A percentile compares a stretch with the other conserved stretches of the same genome.
phyloP scores from a whole-genome alignment of 2,888 invertebrate genomes.

The Ochropleura plecta region DNA sequence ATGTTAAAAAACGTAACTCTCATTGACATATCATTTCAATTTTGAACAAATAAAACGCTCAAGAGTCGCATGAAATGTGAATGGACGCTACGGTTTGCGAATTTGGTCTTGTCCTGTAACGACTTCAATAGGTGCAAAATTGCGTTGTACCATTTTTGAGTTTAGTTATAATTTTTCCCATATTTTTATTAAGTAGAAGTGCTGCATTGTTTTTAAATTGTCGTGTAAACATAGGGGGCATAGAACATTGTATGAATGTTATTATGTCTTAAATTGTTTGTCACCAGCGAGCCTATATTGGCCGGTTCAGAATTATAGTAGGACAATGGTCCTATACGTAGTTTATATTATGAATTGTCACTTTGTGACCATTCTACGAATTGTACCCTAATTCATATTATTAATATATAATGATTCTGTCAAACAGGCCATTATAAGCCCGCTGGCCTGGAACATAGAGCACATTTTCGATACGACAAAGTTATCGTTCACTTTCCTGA shows the following conservation, averaged over 20 bases:
- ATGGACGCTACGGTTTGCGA: neutral
- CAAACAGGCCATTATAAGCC: too few relatives aligned
- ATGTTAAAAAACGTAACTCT: neutral
- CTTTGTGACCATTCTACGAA: too few relatives aligned
- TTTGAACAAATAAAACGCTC: neutral
- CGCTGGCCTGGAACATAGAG: neutral
- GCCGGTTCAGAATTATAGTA: too few relatives aligned
- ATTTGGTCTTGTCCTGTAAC: neutral
- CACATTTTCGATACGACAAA: neutral
- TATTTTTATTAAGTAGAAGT: neutral
- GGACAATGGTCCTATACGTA: too few relatives aligned
- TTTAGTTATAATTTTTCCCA: constrained; percentile 7
- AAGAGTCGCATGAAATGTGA: too few relatives aligned
- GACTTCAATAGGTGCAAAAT: neutral
- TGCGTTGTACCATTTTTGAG: neutral
- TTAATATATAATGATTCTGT: too few relatives aligned
- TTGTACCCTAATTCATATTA: too few relatives aligned
- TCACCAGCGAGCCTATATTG: neutral
- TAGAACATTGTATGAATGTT: neutral
- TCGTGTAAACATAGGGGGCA: neutral
- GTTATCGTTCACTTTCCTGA: neutral
- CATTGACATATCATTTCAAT: neutral
- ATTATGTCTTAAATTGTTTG: constrained; percentile 8
- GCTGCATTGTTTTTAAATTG: neutral
- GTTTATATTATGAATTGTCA: too few relatives aligned